phyloP scores from a whole-genome alignment of 2,113 vertebrate genomes.

The Sciurus niger region DNA sequence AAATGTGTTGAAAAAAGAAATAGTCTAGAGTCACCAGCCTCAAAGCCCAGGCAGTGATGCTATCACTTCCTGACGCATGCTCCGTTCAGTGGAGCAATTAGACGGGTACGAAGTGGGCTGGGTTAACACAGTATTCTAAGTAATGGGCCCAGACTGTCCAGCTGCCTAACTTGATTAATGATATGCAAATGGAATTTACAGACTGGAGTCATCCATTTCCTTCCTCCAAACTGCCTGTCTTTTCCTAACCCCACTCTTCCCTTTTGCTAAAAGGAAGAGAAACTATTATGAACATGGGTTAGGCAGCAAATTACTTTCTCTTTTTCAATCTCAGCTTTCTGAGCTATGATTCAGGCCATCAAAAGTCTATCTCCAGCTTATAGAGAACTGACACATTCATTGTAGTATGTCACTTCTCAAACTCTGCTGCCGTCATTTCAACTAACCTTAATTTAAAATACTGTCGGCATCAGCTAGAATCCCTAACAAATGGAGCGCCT shows the following conservation, averaged over 20 bases:
- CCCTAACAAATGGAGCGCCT: slow-evolving; percentile 85
- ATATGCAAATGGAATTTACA: slow-evolving; percentile 73
- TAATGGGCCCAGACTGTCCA: slow-evolving; percentile 67
- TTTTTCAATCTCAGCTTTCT: slow-evolving; percentile 79
- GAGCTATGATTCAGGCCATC: slow-evolving; percentile 82
- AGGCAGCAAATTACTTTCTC: slow-evolving; percentile 79
- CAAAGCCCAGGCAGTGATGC: neutral
- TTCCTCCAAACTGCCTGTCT: slow-evolving; percentile 50
- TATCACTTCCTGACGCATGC: slow-evolving; percentile 34
- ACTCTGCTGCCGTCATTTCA: slow-evolving; percentile 85
- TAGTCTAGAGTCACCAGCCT: neutral
- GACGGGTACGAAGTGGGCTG: slow-evolving; percentile 69
- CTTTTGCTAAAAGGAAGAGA: slow-evolving; percentile 65
- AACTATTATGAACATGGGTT: slow-evolving; percentile 61
- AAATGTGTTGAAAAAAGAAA: slow-evolving; percentile 54
- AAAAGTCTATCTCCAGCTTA: slow-evolving; percentile 83
- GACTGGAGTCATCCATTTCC: slow-evolving; percentile 14
- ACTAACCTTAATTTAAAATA: slow-evolving; percentile 88
- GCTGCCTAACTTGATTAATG: slow-evolving; percentile 76
- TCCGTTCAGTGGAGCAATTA: slow-evolving; percentile 51
- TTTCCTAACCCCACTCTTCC: slow-evolving; percentile 39
- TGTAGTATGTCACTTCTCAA: slow-evolving; percentile 85
- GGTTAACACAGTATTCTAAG: slow-evolving; percentile 67
- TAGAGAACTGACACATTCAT: slow-evolving; percentile 83
- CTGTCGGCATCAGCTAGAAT: slow-evolving; percentile 88